Conservation (phyloP, 2,113 vertebrate genomes). For the Myxocyprinus asiaticus region DNA sequence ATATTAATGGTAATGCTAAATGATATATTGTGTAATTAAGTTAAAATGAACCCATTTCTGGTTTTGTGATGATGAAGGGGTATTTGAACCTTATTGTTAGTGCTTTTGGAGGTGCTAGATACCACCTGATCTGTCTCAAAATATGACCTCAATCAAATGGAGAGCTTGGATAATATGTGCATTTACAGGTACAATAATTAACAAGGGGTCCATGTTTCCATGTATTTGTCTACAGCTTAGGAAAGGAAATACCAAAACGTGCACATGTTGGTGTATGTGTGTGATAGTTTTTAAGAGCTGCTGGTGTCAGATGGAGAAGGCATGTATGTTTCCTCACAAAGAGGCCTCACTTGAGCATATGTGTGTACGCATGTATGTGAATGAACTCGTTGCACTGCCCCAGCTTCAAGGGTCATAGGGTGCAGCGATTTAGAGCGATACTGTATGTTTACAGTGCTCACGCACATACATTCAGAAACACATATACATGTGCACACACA, state of each 20-base stretch:
- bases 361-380: slow-evolving; percentile 34
- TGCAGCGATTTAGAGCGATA: slow-evolving; percentile 48
- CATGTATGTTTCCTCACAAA: slow-evolving; percentile 52
- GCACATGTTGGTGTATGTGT: slow-evolving; percentile 4
- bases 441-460: slow-evolving; percentile 53
- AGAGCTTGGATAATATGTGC: slow-evolving; percentile 1
- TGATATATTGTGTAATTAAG: too few species aligned
- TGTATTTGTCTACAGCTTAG: slow-evolving; percentile 10
- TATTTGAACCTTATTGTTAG: too few species aligned
- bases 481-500: slow-evolving; percentile 14
- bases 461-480: slow-evolving; percentile 30
- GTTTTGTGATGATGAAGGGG: too few species aligned
- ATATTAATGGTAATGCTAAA: too few species aligned
- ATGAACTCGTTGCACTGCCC: slow-evolving; percentile 52
- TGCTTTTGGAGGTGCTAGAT: too few species aligned
- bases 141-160: not conserved
- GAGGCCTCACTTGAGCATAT: slow-evolving; percentile 45
- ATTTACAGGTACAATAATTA: slow-evolving; percentile 15
- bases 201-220: not conserved
- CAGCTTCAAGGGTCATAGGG: slow-evolving; percentile 55
- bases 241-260: slow-evolving; percentile 24
- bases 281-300: slow-evolving; percentile 4
- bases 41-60: too few species aligned
- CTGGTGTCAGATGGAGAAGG: slow-evolving; percentile 41
- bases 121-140: not conserved